Evolutionary conservation across 2,797 vertebrate genomes (phyloP).

Genomic region (Rallus crepitans): DNA sequence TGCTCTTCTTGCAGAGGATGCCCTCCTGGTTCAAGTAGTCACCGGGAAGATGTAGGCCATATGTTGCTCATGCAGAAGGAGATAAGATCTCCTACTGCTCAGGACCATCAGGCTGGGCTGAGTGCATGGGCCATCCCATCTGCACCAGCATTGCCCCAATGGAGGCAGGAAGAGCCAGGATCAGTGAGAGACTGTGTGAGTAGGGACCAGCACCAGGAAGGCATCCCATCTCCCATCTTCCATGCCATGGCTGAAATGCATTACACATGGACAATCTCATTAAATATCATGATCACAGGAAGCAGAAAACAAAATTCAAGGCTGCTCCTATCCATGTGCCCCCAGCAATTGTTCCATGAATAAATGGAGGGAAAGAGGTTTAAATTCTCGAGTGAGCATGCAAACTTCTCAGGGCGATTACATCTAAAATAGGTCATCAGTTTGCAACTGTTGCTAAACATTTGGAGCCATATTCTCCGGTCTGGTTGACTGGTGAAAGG

Average conservation of each 20-base stretch:
- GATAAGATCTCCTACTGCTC: not conserved
- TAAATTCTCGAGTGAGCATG: not conserved
- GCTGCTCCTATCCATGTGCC: fast-evolving
- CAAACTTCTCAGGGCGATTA: not conserved
- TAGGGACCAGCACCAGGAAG: fast-evolving
- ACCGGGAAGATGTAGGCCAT: not conserved
- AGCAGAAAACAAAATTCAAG: not conserved
- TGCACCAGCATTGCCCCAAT: fast-evolving
- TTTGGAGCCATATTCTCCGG: not conserved
- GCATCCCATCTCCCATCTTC: not conserved
- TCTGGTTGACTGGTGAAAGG: not conserved
- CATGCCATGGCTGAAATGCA: not conserved
- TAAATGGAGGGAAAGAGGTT: not conserved
- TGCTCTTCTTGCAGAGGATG: not conserved
- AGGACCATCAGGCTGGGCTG: not conserved
- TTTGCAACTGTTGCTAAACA: not conserved
- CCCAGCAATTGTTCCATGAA: not conserved
- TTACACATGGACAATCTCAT: not conserved
- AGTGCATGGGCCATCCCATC: not conserved
- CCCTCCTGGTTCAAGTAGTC: not conserved
- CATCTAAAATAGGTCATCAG: not conserved
- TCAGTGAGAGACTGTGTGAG: fast-evolving
- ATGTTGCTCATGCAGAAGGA: not conserved
- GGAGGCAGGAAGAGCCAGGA: not conserved
- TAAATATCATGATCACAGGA: not conserved